Evolutionary conservation across 2,797 vertebrate genomes (phyloP).

Genomic region (Sebastes diploproa): DNA sequence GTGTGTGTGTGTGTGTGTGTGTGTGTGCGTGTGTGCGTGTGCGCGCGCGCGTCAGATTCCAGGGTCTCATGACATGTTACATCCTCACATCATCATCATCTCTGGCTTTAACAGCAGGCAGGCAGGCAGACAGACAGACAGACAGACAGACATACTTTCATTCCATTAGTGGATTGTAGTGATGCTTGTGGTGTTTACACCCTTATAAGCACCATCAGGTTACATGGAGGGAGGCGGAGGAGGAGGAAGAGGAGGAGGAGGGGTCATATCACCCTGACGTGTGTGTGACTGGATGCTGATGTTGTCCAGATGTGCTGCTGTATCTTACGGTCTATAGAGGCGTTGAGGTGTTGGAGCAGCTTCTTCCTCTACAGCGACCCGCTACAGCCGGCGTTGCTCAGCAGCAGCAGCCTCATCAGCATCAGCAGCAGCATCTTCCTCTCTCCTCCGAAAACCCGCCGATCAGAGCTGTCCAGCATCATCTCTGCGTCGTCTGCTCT

Average conservation of each 20-base stretch:
- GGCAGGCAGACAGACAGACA: neutral
- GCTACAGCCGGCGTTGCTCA: constrained; percentile 62
- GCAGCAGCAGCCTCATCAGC: constrained; percentile 39
- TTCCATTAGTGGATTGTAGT: neutral
- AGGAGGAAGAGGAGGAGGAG: neutral
- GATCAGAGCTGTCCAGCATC: constrained; percentile 59
- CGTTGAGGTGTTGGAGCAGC: constrained; percentile 43
- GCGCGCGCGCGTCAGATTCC: neutral
- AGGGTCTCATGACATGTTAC: too few species aligned
- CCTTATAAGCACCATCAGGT: neutral
- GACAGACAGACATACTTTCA: neutral
- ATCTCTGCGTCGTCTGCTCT: constrained; percentile 49
- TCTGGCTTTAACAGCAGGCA: neutral
- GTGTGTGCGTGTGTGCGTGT: fast-evolving
- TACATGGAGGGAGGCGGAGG: neutral
- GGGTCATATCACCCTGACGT: neutral
- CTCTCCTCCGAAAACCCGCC: constrained; percentile 45
- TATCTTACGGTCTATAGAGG: constrained; percentile 62
- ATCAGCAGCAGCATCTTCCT: constrained; percentile 48
- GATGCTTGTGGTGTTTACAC: constrained; percentile 6
- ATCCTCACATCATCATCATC: neutral
- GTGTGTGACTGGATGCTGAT: constrained; percentile 23
- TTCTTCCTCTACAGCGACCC: constrained; percentile 55
- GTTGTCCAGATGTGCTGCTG: constrained; percentile 56
- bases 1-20: neutral